These are phyloP conservation scores for Mobula hypostoma DNA, from an alignment of 2,113 vertebrate genomes.

Conservation along the genomic window DNA sequence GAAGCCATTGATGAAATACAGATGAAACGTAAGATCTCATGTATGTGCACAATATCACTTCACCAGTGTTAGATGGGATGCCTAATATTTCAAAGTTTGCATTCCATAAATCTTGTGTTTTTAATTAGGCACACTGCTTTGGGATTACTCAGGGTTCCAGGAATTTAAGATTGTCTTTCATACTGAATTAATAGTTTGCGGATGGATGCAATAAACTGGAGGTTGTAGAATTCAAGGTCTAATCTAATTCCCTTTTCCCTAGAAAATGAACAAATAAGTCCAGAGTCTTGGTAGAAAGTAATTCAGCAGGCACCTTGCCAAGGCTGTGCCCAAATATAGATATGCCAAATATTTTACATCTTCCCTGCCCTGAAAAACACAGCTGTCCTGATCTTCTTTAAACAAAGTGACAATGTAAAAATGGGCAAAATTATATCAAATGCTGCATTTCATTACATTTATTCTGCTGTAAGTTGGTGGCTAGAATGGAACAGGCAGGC, in stretches of 20 bases:
- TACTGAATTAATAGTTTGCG: neutral
- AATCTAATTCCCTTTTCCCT: neutral
- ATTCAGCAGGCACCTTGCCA: neutral
- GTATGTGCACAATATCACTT: neutral
- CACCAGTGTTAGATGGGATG: neutral
- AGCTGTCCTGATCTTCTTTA: neutral
- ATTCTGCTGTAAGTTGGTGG: neutral
- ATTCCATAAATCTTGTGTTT: neutral
- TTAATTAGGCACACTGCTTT: neutral
- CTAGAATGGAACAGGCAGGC: neutral
- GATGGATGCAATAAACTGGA: neutral
- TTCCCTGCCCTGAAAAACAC: neutral
- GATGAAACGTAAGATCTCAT: neutral
- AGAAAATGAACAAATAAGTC: neutral
- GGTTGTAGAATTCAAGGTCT: neutral
- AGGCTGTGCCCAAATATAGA: neutral
- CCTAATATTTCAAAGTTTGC: neutral
- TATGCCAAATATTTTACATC: neutral
- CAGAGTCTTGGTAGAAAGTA: neutral
- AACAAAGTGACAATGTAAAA: neutral
- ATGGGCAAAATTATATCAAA: neutral
- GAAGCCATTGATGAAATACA: neutral
- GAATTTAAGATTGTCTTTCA: neutral
- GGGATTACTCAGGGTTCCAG: neutral
- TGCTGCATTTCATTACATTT: neutral